Percentiles rank a stretch among this genome's conserved stretches.
phyloP scores from a whole-genome alignment of 2,797 vertebrate genomes.

The Sebastes ruberrimus region DNA sequence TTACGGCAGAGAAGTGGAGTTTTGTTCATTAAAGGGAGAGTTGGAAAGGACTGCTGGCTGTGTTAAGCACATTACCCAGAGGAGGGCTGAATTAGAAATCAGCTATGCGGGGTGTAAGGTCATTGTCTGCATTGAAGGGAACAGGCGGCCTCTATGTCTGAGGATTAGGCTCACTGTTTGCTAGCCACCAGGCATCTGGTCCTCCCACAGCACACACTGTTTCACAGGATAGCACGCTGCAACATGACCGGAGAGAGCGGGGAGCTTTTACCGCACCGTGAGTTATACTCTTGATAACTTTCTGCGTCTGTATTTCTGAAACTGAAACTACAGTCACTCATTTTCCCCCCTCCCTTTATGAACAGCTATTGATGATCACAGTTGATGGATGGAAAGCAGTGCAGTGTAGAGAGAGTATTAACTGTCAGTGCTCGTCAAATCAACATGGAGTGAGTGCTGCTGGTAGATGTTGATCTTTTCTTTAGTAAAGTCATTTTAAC shows the following conservation, averaged over 20 bases:
- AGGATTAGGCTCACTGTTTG: conserved; percentile 78
- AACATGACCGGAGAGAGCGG: conserved; percentile 87
- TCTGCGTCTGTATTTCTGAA: neutral
- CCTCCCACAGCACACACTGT: conserved; percentile 69
- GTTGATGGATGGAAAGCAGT: neutral
- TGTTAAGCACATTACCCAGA: conserved; percentile 62
- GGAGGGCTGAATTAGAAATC: conserved; percentile 82
- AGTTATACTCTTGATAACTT: conserved; percentile 70
- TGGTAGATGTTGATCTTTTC: neutral
- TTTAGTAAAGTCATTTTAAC: neutral
- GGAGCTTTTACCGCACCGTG: conserved; percentile 88
- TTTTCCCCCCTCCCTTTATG: neutral
- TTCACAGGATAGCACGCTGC: conserved; percentile 68
- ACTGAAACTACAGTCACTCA: neutral
- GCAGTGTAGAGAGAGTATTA: too few relatives aligned
- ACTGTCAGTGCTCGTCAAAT: neutral
- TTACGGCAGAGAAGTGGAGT: neutral
- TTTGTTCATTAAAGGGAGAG: conserved; percentile 19
- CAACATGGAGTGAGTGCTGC: neutral
- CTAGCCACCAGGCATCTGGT: conserved; percentile 73
- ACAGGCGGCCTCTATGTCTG: conserved; percentile 68
- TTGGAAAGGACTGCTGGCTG: conserved; percentile 19
- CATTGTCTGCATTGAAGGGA: conserved; percentile 78
- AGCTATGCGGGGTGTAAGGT: conserved; percentile 80
- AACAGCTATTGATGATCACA: neutral